Conservation (phyloP, 2,797 vertebrate species). For the Cercopithecus neglectus region DNA sequence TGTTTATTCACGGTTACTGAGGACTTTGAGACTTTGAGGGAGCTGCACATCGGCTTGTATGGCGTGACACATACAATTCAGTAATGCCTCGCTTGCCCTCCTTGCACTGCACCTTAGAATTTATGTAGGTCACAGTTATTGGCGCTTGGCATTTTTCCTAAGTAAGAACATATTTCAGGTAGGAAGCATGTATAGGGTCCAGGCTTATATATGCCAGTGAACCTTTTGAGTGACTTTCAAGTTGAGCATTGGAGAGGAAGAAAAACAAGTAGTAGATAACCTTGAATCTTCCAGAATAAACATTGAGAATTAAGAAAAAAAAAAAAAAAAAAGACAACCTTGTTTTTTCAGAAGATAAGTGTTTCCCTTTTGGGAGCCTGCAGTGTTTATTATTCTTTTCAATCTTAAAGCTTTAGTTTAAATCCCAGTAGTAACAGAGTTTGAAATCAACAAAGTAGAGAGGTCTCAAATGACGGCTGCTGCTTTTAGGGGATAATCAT, state of each 20-base stretch:
- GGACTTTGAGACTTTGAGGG: constrained; percentile 39
- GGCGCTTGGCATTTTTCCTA: constrained; percentile 4
- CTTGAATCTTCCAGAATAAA: constrained; percentile 52
- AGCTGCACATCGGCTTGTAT: not conserved
- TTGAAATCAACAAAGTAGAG: constrained; percentile 40
- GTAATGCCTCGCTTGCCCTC: not conserved
- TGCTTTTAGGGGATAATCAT: not conserved
- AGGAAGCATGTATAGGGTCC: not conserved
- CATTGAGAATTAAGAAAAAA: not conserved
- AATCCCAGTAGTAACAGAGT: not conserved
- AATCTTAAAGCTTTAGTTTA: constrained; percentile 34
- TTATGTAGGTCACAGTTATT: constrained; percentile 38
- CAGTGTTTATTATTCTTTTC: constrained; percentile 52
- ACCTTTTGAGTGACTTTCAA: constrained; percentile 37
- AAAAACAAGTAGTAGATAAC: constrained; percentile 21
- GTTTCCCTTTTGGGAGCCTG: constrained; percentile 7
- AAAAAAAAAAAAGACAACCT: not conserved
- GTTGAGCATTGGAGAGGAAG: constrained; percentile 12
- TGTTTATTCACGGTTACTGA: constrained; percentile 46
- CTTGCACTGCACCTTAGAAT: constrained; percentile 41
- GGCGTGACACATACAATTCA: not conserved
- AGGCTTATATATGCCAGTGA: constrained; percentile 5
- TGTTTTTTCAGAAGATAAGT: not conserved
- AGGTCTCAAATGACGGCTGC: not conserved
- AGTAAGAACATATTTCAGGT: constrained; percentile 41